Base-by-base conservation (phyloP, 1,140 invertebrate species). In the Monomorium pharaonis region DNA sequence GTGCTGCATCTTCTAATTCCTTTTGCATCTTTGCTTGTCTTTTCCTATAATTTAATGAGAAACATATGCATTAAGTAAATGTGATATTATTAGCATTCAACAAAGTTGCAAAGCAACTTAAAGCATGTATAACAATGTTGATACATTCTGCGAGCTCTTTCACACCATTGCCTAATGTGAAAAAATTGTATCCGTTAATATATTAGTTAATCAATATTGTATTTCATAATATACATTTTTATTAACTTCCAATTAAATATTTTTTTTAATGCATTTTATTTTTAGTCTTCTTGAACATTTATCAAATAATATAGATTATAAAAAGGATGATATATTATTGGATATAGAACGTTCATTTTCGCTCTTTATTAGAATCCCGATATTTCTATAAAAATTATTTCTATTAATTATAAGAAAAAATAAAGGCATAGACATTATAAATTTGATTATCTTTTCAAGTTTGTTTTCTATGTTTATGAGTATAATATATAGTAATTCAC, bases 1-100 rank as follows among this genome's bases (percentile, higher is more conserved):
- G 96, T 10, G 98, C 98, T 18, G 98, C 98, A 93, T 99, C 98
- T 95, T 98, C 98, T 42, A 99, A 95, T 91, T 99, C 98, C 94
- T 98, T 97, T 93, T 98, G 97, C 92, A 99, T 96, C 95, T 97
- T 98, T 72, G 97, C 97, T 94, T 98, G 98, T 93, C 97, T 96
- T 95, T 98, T 98, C 94, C 98, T 98, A 95, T n/a, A 96, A 96
- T 91, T 88, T 51, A 88, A 80, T 75, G 65, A 80, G 10, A 58
- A 83, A 83, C 67, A 21, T 58, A 56, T 67, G 75, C 30, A 44
- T 24, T 72, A 58, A 58, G 27, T 60, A 70, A 14, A 44, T 58
- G 5, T 2, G 18, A 27, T 27, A 47, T 44, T 0, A 58, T 58
- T 47, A 5, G 9, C n/a, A 14, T 16, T 24, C 33, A 44, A 47